Percentiles rank a stretch among this genome's conserved stretches.
Evolutionary conservation across 2,113 vertebrate species (phyloP).

Genomic region (Oreochromis niloticus): DNA sequence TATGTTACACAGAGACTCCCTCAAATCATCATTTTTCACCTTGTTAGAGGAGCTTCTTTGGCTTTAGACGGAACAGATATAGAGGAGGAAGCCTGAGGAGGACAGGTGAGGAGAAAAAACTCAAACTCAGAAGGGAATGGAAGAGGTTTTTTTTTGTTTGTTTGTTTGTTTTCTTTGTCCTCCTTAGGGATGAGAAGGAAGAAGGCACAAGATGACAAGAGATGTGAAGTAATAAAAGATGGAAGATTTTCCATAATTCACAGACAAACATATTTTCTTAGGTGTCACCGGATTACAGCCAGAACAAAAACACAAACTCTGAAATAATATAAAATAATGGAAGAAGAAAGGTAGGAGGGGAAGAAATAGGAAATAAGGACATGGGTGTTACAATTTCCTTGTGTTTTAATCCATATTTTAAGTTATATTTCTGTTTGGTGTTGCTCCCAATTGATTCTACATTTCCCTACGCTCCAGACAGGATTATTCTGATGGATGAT

Average conservation of each 20-base stretch:
- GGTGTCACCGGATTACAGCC: neutral
- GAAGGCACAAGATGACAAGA: neutral
- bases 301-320: neutral
- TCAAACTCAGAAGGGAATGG: neutral
- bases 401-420: constrained; percentile 35
- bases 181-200: neutral
- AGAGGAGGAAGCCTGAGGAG: neutral
- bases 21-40: constrained; percentile 34
- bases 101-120: neutral
- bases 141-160: neutral
- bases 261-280: neutral
- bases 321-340: neutral
- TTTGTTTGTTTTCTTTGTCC: neutral
- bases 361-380: neutral
- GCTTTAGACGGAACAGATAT: neutral
- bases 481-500: constrained; percentile 34
- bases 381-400: neutral
- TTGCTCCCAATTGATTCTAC: neutral
- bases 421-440: neutral
- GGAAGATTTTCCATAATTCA: constrained; percentile 17
- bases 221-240: neutral
- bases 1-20: constrained; percentile 33
- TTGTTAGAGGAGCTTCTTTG: constrained; percentile 21
- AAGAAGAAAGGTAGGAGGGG: neutral
- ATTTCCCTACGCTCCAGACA: neutral